Evolutionary conservation across 1,140 invertebrate species (phyloP).

Genomic region (Trinorchestia longiramus): DNA sequence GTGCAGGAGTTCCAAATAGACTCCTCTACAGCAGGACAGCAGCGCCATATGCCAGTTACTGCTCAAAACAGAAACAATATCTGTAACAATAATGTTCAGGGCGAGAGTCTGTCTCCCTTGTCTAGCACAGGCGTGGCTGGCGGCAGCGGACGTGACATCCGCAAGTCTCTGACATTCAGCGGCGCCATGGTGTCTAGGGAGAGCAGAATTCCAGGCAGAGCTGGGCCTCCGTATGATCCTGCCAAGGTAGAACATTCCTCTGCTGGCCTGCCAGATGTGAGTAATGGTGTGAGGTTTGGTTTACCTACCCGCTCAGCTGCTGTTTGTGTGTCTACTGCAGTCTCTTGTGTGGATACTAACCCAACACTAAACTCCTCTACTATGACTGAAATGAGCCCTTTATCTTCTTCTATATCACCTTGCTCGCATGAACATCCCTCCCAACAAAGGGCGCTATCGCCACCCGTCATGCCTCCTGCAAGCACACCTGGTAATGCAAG

Average conservation of each 20-base stretch:
- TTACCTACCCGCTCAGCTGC: background rate
- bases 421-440: background rate
- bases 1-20: constrained; percentile 3
- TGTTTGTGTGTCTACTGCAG: background rate
- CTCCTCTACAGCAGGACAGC: background rate
- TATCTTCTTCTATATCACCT: background rate
- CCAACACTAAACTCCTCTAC: constrained; percentile 7
- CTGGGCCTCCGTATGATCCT: background rate
- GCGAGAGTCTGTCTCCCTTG: background rate
- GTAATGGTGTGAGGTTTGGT: constrained; percentile 13
- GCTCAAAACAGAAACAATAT: constrained; percentile 6
- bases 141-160: constrained; percentile 37
- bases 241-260: constrained; percentile 11
- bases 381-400: constrained; percentile 1
- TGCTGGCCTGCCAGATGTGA: background rate
- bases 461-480: background rate
- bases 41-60: background rate
- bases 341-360: constrained; percentile 22
- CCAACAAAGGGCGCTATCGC: background rate
- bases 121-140: background rate
- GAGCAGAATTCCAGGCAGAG: background rate
- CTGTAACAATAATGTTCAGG: background rate
- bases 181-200: constrained; percentile 30
- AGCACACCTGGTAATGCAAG: background rate
- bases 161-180: constrained; percentile 57